These are phyloP conservation scores for Drosophila ercepeae DNA, from an alignment of 1,140 invertebrate species.

Conservation along the genomic window DNA sequence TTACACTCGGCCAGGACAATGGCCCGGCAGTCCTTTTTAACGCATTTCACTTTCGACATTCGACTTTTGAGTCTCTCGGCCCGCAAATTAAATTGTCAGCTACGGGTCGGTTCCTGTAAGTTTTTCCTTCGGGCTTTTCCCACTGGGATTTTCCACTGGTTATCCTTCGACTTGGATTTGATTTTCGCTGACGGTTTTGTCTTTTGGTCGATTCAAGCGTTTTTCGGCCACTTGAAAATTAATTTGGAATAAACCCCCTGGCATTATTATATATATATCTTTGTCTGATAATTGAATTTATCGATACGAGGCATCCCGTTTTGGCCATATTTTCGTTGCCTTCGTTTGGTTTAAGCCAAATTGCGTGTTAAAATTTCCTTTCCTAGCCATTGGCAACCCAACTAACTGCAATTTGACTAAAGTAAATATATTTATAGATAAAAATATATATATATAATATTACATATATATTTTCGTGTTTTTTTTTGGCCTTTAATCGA, in stretches of 20 bases:
- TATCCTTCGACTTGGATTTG: constrained; percentile 15
- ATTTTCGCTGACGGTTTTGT: constrained; percentile 33
- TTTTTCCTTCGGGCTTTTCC: constrained; percentile 4
- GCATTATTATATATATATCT: constrained; percentile 25
- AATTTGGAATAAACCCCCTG: constrained; percentile 68
- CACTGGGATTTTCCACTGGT: neutral
- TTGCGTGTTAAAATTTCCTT: constrained; percentile 72
- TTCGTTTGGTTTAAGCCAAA: constrained; percentile 42
- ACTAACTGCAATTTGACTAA: constrained; percentile 13
- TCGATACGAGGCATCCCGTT: constrained; percentile 13
- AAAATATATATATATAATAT: neutral
- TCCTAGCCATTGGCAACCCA: constrained; percentile 20
- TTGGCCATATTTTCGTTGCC: neutral
- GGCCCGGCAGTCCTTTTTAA: constrained; percentile 16
- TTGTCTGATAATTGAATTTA: constrained; percentile 69
- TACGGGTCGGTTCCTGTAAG: neutral
- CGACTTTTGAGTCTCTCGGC: no score
- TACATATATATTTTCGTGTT: constrained; percentile 3
- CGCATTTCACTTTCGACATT: constrained; percentile 6
- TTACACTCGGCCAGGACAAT: constrained; percentile 20
- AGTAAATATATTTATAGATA: constrained; percentile 12
- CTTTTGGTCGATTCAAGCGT: neutral
- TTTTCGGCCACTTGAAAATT: constrained; percentile 67
- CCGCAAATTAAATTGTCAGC: constrained; percentile 44
- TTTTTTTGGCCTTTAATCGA: constrained; percentile 13